Percentiles rank a stretch among this genome's conserved stretches.
Conservation (phyloP, 1,140 invertebrate genomes). For the Nylanderia fulva region DNA sequence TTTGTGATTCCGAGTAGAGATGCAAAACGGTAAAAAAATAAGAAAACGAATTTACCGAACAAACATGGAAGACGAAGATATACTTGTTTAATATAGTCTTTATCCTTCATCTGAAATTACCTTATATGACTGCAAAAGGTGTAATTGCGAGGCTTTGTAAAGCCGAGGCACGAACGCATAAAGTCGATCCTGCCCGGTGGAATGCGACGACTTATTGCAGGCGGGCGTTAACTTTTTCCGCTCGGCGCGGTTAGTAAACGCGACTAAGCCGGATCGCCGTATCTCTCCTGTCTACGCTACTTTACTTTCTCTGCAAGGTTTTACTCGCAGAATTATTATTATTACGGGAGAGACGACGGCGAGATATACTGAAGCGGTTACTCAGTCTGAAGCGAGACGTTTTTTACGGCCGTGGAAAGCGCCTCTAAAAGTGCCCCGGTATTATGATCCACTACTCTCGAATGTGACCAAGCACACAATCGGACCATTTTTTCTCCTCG, state of each 20-base stretch:
- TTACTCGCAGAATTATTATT: constrained; percentile 65
- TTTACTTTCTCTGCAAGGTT: constrained; percentile 40
- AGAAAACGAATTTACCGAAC: neutral
- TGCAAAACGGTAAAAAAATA: neutral
- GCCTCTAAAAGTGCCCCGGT: neutral
- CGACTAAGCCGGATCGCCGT: neutral
- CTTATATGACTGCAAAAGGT: constrained; percentile 22
- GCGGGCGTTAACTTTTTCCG: constrained; percentile 12
- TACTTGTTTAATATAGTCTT: constrained; percentile 1
- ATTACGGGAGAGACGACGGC: constrained; percentile 45
- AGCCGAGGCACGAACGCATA: neutral
- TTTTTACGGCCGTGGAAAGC: constrained; percentile 64
- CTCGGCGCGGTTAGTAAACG: constrained; percentile 46
- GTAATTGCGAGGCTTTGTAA: constrained; percentile 16
- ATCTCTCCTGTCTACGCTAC: constrained; percentile 4
- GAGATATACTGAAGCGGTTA: constrained; percentile 37
- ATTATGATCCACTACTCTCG: constrained; percentile 1
- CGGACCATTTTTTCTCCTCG: neutral
- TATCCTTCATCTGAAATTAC: neutral
- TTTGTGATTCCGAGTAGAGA: neutral
- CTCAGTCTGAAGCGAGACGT: constrained; percentile 50
- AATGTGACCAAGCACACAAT: neutral
- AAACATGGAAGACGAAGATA: neutral
- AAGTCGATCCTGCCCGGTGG: neutral
- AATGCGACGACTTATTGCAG: constrained; percentile 45